A percentile compares a stretch with the other conserved stretches of the same genome.
Evolutionary conservation across 2,113 vertebrate species (phyloP).

Genomic region (Xiphias gladius): DNA sequence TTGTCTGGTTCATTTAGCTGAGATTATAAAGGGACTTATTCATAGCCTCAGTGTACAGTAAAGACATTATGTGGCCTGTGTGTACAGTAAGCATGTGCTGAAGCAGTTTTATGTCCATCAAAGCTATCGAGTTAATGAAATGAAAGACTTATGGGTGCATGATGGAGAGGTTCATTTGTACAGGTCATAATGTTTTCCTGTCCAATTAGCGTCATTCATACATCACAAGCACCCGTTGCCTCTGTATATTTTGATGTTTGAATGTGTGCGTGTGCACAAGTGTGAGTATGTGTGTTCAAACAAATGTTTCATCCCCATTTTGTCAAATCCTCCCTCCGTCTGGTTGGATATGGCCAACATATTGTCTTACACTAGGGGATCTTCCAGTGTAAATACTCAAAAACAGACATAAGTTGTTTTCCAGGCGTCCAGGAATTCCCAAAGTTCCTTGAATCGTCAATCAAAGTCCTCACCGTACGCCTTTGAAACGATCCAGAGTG

Average conservation of each 20-base stretch:
- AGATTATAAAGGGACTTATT: slow-evolving; percentile 48
- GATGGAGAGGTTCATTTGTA: slow-evolving; percentile 51
- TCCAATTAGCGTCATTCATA: slow-evolving; percentile 33
- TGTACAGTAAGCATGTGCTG: slow-evolving; percentile 29
- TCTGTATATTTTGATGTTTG: not conserved
- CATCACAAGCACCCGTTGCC: slow-evolving; percentile 24
- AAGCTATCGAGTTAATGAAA: slow-evolving; percentile 12
- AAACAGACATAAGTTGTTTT: slow-evolving; percentile 42
- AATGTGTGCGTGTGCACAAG: not conserved
- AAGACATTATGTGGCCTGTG: slow-evolving; percentile 35
- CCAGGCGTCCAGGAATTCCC: slow-evolving; percentile 62
- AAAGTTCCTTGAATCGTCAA: slow-evolving; percentile 49
- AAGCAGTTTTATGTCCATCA: slow-evolving; percentile 40
- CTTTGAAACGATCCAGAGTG: slow-evolving; percentile 37
- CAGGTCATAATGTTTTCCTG: slow-evolving; percentile 35
- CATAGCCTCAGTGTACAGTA: slow-evolving; percentile 41
- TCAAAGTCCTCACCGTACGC: slow-evolving; percentile 40
- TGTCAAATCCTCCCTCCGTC: not conserved
- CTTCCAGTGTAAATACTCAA: slow-evolving; percentile 10
- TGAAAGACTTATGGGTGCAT: slow-evolving; percentile 7
- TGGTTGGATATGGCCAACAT: not conserved
- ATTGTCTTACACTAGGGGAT: slow-evolving; percentile 4
- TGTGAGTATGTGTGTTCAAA: not conserved
- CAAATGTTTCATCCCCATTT: not conserved
- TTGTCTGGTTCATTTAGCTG: slow-evolving; percentile 50